Evolutionary conservation across 1,140 invertebrate species (phyloP).

Genomic region (Goniozus legneri): DNA sequence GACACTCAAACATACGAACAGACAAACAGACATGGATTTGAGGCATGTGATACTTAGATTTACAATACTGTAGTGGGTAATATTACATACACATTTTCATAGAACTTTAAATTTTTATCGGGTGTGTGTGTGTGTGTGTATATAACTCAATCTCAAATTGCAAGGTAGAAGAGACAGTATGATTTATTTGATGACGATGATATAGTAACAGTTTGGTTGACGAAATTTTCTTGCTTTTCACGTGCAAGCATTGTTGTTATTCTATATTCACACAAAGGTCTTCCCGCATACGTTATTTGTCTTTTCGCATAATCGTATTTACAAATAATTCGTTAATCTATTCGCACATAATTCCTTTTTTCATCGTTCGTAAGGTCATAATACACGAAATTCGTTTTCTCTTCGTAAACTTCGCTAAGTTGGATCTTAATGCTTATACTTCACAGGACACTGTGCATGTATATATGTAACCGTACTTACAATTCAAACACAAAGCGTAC

Average conservation of each 20-base stretch:
- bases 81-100: constrained; percentile 28
- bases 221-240: too few relatives aligned
- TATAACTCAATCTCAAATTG: background rate
- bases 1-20: constrained; percentile 26
- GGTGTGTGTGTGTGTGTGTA: constrained; percentile 6
- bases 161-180: constrained; percentile 13
- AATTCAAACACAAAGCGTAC: constrained; percentile 10
- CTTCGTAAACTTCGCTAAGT: too few relatives aligned
- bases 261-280: too few relatives aligned
- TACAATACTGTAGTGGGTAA: constrained; percentile 49
- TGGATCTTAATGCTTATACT: too few relatives aligned
- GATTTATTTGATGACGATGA: constrained; percentile 14
- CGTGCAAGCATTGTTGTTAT: constrained; percentile 8
- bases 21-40: constrained; percentile 25
- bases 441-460: background rate
- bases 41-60: constrained; percentile 38
- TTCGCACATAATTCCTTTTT: constrained; percentile 20
- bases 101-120: constrained; percentile 15
- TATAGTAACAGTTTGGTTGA: too few relatives aligned
- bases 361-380: too few relatives aligned
- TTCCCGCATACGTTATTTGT: constrained; percentile 12
- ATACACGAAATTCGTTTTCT: too few relatives aligned
- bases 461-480: background rate
- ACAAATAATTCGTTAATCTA: constrained; percentile 39
- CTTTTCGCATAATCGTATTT: constrained; percentile 34